Percentiles rank a stretch among this genome's conserved stretches.
Conservation (phyloP, 2,888 invertebrate species). For the Dasypolia templi region DNA sequence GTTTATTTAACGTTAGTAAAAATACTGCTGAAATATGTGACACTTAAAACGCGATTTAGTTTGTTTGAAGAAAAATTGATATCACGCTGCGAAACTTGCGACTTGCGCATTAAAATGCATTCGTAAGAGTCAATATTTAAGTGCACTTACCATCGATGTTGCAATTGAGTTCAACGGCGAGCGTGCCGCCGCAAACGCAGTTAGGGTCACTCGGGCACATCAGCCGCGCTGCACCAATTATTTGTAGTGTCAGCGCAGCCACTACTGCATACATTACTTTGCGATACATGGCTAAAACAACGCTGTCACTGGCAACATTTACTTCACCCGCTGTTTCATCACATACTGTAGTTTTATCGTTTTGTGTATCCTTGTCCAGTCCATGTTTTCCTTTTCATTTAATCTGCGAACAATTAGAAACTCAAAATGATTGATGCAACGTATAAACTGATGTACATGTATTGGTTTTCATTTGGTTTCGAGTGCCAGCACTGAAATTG, state of each 20-base stretch:
- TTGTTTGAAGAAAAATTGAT: constrained; percentile 35
- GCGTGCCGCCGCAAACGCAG: constrained; percentile 88
- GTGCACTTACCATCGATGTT: constrained; percentile 88
- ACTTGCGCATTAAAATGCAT: constrained; percentile 67
- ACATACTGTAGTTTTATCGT: constrained; percentile 62
- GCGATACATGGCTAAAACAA: constrained; percentile 76
- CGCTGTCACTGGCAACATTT: constrained; percentile 65
- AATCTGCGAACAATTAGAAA: constrained; percentile 74
- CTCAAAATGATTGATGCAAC: constrained; percentile 49
- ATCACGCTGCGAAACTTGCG: constrained; percentile 26
- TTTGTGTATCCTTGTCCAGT: constrained; percentile 54
- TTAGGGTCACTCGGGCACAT: constrained; percentile 87
- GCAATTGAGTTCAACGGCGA: constrained; percentile 87
- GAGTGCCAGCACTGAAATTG: constrained; percentile 72
- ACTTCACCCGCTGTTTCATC: constrained; percentile 64
- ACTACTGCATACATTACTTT: constrained; percentile 80
- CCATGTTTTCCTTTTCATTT: constrained; percentile 66
- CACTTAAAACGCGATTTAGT: constrained; percentile 23
- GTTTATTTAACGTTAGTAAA: constrained; percentile 56
- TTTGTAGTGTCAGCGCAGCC: constrained; percentile 81
- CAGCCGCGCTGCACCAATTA: constrained; percentile 82
- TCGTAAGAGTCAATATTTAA: constrained; percentile 68
- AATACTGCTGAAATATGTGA: constrained; percentile 23
- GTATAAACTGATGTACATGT: constrained; percentile 59
- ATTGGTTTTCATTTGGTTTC: constrained; percentile 69